Conservation (phyloP, 1,140 invertebrate genomes). For the Drosophila albomicans region DNA sequence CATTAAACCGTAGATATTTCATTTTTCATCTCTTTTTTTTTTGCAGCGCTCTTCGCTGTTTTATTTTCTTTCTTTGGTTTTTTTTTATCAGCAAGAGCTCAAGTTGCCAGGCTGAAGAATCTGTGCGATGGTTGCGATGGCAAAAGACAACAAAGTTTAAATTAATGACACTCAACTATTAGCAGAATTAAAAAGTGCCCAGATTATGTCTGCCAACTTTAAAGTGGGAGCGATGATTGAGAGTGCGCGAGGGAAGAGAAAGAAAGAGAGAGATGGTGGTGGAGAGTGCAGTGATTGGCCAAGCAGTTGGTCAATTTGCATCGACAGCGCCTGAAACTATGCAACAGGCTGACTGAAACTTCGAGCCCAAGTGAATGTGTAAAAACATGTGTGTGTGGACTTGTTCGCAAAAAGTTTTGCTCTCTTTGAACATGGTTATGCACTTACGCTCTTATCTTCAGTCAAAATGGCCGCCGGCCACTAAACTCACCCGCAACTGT, state of each 20-base stretch:
- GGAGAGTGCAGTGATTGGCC: slow-evolving; percentile 1
- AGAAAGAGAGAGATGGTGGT: neutral
- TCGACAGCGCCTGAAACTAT: slow-evolving; percentile 22
- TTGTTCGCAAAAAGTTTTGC: slow-evolving; percentile 22
- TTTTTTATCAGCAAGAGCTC: slow-evolving; percentile 25
- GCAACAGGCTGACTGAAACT: slow-evolving; percentile 17
- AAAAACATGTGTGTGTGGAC: slow-evolving; percentile 2
- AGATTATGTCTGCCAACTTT: slow-evolving; percentile 62
- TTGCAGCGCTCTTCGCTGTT: neutral
- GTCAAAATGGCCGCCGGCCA: slow-evolving; percentile 23
- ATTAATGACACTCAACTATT: slow-evolving; percentile 83
- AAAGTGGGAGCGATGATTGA: slow-evolving; percentile 21
- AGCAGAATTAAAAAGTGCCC: slow-evolving; percentile 78
- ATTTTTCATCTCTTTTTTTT: slow-evolving; percentile 57
- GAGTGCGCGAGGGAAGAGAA: neutral
- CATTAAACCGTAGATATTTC: slow-evolving; percentile 79
- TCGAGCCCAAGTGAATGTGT: neutral
- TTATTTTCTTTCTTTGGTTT: neutral
- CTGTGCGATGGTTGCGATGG: slow-evolving; percentile 45
- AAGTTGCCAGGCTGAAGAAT: slow-evolving; percentile 50
- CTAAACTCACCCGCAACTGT: neutral
- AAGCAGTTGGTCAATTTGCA: slow-evolving; percentile 17
- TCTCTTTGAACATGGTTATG: slow-evolving; percentile 36
- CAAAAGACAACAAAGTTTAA: slow-evolving; percentile 79
- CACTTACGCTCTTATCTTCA: slow-evolving; percentile 24